These are phyloP conservation scores for Aythya baeri DNA, from an alignment of 2,113 vertebrate species.

Conservation along the genomic window DNA sequence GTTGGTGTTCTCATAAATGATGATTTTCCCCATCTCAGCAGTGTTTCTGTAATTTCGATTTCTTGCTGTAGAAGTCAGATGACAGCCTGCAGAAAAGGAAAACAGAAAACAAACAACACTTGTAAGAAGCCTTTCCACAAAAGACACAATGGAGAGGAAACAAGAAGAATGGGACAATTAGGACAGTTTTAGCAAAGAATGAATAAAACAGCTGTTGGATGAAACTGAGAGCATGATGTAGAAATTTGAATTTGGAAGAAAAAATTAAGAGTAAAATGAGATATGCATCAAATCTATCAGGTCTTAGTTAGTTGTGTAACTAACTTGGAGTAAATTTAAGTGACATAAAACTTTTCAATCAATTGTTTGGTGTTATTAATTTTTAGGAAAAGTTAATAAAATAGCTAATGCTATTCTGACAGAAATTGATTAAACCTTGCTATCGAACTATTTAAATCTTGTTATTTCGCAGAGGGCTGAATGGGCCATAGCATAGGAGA, in stretches of 20 bases:
- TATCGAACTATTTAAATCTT: no score
- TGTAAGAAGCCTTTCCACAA: background rate
- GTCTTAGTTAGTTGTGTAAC: background rate
- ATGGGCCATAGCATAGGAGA: no score
- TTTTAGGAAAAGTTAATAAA: no score
- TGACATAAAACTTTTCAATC: no score
- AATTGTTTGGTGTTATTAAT: no score
- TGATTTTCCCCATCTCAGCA: constrained; percentile 43
- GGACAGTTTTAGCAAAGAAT: background rate
- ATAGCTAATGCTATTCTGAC: no score
- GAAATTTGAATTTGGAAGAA: background rate
- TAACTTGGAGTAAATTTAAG: no score
- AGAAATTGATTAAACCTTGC: no score
- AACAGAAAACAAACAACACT: background rate
- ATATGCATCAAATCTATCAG: background rate
- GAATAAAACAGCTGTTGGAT: background rate
- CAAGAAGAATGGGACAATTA: background rate
- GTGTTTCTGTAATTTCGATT: background rate
- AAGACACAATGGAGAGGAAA: background rate
- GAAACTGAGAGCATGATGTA: background rate
- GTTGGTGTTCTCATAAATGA: background rate
- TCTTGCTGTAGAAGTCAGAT: background rate
- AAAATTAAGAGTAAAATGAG: background rate
- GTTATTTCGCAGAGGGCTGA: no score
- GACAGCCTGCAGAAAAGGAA: background rate